Conservation (phyloP, 2,113 vertebrate genomes). For the Ictidomys tridecemlineatus region DNA sequence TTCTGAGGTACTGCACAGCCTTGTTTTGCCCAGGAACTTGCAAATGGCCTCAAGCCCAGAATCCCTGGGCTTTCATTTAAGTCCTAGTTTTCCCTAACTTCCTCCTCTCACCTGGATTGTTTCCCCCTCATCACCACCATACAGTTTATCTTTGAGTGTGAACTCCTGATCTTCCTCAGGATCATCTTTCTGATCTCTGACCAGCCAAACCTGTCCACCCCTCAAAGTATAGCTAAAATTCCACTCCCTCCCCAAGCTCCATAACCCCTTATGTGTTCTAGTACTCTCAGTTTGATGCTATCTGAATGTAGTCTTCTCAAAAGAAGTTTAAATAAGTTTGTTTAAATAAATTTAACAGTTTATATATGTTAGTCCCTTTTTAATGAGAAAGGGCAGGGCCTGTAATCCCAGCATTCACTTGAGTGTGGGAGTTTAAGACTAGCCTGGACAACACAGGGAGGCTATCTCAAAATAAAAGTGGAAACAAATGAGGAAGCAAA, state of each 20-base stretch:
- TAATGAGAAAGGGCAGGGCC: neutral
- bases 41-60: neutral
- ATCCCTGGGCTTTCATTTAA: neutral
- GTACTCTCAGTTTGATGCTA: neutral
- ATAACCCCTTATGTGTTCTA: neutral
- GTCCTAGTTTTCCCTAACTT: neutral
- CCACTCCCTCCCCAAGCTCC: neutral
- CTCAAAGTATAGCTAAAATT: neutral
- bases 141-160: neutral
- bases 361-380: neutral
- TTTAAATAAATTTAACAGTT: conserved; percentile 11
- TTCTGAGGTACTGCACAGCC: neutral
- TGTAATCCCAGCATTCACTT: neutral
- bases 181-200: neutral
- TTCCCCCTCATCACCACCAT: neutral
- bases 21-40: neutral
- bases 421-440: neutral
- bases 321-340: neutral
- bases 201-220: neutral
- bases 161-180: neutral
- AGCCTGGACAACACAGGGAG: neutral
- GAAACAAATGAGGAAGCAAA: neutral
- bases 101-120: neutral
- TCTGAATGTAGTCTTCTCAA: neutral
- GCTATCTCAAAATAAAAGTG: neutral